A percentile compares a stretch with the other conserved stretches of the same genome.
Conservation (phyloP, 2,888 invertebrate genomes). For the Ormyrus thymus region DNA sequence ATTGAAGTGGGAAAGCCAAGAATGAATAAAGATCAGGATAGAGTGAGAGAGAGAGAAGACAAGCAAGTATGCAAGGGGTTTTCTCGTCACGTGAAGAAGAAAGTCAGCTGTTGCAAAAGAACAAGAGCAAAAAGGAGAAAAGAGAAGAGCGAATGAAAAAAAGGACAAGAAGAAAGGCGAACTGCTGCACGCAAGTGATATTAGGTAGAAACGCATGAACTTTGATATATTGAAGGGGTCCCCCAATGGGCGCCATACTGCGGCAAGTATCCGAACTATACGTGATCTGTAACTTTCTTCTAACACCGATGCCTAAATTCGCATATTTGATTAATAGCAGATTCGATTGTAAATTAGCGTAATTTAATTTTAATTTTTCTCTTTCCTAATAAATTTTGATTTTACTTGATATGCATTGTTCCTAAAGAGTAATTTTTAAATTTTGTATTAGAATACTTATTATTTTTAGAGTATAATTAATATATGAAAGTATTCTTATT, state of each 20-base stretch:
- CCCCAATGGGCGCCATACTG: conserved; percentile 69
- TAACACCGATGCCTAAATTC: conserved; percentile 58
- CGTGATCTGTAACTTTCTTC: conserved; percentile 73
- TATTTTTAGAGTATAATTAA: no score
- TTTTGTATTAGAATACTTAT: no score
- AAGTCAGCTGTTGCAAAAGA: conserved; percentile 56
- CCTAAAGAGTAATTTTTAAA: no score
- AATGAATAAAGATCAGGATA: conserved; percentile 73
- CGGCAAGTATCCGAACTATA: conserved; percentile 74
- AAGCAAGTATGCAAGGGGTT: conserved; percentile 11
- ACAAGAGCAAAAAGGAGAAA: conserved; percentile 53
- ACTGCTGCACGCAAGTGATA: conserved; percentile 64
- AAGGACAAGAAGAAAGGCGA: conserved; percentile 39
- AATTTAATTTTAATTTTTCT: no score
- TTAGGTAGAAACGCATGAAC: conserved; percentile 74
- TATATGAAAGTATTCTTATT: no score
- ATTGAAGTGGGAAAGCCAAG: conserved; percentile 72
- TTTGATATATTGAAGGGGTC: conserved; percentile 71
- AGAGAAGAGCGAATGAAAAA: conserved; percentile 45
- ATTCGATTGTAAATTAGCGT: conserved; percentile 50
- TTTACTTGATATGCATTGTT: no score
- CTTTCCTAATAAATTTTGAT: no score
- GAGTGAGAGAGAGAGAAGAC: conserved; percentile 45
- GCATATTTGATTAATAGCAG: conserved; percentile 8
- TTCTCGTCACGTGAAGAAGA: conserved; percentile 44